phyloP scores from a whole-genome alignment of 2,113 vertebrate genomes.

The Amblyopsis rosae region DNA sequence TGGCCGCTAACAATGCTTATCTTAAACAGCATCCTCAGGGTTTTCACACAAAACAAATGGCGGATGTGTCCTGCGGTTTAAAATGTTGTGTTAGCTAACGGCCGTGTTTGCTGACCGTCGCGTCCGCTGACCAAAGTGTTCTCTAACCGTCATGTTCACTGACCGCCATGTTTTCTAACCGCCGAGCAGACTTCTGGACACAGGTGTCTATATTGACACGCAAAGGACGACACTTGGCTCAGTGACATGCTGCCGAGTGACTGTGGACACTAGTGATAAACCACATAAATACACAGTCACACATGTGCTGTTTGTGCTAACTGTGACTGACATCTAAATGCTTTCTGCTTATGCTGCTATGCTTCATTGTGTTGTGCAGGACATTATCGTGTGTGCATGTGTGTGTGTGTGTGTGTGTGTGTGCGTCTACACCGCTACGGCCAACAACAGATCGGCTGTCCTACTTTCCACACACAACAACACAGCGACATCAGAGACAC shows the following conservation, averaged over 20 bases:
- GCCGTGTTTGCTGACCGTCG: neutral
- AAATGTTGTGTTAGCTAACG: neutral
- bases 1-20: slow-evolving; percentile 41
- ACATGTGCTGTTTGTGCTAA: neutral
- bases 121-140: too few species aligned
- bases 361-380: neutral
- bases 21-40: slow-evolving; percentile 42
- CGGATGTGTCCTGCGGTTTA: neutral
- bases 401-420: slow-evolving; percentile 2
- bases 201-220: too few species aligned
- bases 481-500: slow-evolving; percentile 38
- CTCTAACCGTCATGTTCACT: too few species aligned
- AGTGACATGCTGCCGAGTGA: neutral
- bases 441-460: slow-evolving; percentile 45
- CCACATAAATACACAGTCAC: neutral
- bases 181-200: too few species aligned
- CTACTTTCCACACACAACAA: slow-evolving; percentile 50
- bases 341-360: neutral
- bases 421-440: slow-evolving; percentile 13
- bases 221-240: neutral
- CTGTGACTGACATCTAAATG: neutral
- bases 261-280: neutral
- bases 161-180: neutral
- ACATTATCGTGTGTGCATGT: neutral
- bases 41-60: slow-evolving; percentile 34